A percentile compares a stretch with the other conserved stretches of the same genome.
Evolutionary conservation across 2,113 vertebrate species (phyloP).

Genomic region (Montifringilla adamsi): DNA sequence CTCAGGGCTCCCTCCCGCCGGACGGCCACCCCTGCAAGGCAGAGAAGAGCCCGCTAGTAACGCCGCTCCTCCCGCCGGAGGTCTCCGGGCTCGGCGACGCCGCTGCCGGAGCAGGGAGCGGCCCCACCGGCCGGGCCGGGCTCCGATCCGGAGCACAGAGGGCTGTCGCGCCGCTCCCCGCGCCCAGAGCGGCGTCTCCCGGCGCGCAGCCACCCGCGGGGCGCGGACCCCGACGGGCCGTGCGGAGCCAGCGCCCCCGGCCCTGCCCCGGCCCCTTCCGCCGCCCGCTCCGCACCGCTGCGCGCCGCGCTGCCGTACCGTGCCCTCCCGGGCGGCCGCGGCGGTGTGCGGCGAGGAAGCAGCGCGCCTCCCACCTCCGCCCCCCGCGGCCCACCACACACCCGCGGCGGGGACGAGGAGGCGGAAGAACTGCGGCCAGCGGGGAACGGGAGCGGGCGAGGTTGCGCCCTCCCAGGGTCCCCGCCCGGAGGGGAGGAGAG

Average conservation of each 20-base stretch:
- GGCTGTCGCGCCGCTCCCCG: neutral
- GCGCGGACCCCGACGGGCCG: neutral
- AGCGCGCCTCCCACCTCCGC: neutral
- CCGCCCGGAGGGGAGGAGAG: slow-evolving; percentile 46
- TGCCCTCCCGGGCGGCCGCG: neutral
- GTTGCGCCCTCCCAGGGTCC: slow-evolving; percentile 42
- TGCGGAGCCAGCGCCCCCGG: neutral
- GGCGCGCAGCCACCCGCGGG: neutral
- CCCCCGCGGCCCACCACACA: neutral
- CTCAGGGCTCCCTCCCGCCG: slow-evolving; percentile 3
- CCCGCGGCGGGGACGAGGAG: neutral
- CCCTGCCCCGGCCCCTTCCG: neutral
- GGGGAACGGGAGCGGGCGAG: neutral
- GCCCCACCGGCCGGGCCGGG: neutral
- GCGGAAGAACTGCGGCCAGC: neutral
- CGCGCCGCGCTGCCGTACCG: neutral
- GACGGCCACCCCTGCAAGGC: slow-evolving; percentile 16
- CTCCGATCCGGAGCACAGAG: neutral
- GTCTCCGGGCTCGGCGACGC: neutral
- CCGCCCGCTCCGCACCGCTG: neutral
- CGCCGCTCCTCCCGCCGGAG: neutral
- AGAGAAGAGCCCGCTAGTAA: neutral
- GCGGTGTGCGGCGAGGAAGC: neutral
- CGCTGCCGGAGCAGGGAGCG: neutral
- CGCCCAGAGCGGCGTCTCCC: neutral